Evolutionary conservation across 2,888 invertebrate genomes (phyloP), one percentile per base, ranked within the genome.

Genomic region (Tetheella fluctuosa): DNA sequence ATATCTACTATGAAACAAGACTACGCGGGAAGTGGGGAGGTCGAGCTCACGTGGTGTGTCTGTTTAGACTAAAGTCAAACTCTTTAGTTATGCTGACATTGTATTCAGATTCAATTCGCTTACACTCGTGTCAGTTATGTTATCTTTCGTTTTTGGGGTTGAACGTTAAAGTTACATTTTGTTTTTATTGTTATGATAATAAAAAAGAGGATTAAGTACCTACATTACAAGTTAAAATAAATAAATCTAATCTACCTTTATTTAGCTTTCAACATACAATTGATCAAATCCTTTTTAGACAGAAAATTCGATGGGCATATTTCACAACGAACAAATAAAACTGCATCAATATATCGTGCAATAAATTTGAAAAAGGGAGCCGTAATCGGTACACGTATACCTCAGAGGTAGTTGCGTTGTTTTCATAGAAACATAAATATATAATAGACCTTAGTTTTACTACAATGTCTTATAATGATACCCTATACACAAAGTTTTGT

Each of bases 51-150:
- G 60, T 83, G 79, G 87, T 53, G 59, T 63, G 71, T 77, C 74
- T 72, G 73, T 79, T 78, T 78, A 79, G 81, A 77, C 81, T 83
- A 82, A 82, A 83, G 83, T 79, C 84, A 83, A 81, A 86, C 83
- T 86, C 81, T 86, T 84, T 85, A 85, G 85, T 83, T 83, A 85
- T 85, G 85, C 87, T 84, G 85, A 84, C 85, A 83, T 86, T 83
- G 84, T 85, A 83, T 83, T 86, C 83, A 81, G 80, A 85, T 86
- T 83, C 82, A 83, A 85, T 87, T 86, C 81, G 80, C 73, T 76
- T 80, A 77, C 78, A 71, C 71, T 73, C 77, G 67, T 73, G 78
- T 77, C 78, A 76, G 84, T 80, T 81, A 69, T 67, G 78, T 76
- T 80, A 77, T 79, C 76, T 79, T 76, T 74, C 74, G 68, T 76